Evolutionary conservation across 1,140 invertebrate genomes (phyloP), one percentile per base, ranked within the genome.

Genomic region (Papilio helenus): DNA sequence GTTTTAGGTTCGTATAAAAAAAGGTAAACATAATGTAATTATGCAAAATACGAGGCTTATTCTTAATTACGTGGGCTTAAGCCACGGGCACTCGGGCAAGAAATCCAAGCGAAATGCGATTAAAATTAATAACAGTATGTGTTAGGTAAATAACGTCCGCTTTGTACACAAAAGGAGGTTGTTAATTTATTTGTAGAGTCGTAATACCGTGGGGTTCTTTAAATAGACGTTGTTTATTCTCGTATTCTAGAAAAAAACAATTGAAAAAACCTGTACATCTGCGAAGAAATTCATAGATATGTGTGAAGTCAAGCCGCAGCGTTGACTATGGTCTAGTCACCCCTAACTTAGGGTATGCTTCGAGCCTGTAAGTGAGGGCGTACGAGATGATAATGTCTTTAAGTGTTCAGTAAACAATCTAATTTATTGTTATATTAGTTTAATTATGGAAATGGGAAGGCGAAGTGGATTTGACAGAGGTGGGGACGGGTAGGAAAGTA

Each of bases 1-100:
- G 26, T 68, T 29, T 61, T 23, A 12, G 20, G 58, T 61, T 65
- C 23, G 58, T 16, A 34, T 18, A 68, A 61, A 58, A n/a, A 68
- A 68, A 68, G 61, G 61, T 34, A 68, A 68, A 61, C 58, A 61
- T 8, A 68, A 65, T 65, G 14, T 29, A 68, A 68, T 68, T 68
- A 68, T 68, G 61, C 14, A 68, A 68, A 68, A 68, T 68, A 34
- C 26, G 26, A 23, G 34, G 58, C 58, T 61, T 61, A 26, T 14
- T 61, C 61, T 68, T 29, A 68, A 68, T 68, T 68, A 68, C 26
- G 26, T 68, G 26, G 61, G 26, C 61, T 68, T 34, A 68, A 68
- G 14, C 26, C 14, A 20, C 26, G 61, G 58, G 7, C 12, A 68
- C 61, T 68, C 61, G 61, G 29, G 26, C 61, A 68, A 68, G 61